These are phyloP conservation scores for Andrena minutula DNA, from an alignment of 2,888 invertebrate species.

Conservation along the genomic window DNA sequence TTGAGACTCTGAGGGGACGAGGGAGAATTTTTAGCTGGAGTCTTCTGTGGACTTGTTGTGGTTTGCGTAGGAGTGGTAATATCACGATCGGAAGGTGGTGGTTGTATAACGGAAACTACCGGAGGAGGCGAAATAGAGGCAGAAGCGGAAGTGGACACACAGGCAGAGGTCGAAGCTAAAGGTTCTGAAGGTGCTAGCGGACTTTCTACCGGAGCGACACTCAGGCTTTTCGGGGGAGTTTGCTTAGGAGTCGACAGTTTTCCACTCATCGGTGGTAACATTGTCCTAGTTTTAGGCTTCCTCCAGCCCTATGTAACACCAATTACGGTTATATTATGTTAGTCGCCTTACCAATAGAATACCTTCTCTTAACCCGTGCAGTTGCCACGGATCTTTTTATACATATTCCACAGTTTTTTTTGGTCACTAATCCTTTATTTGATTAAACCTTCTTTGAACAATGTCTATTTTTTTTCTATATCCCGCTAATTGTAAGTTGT, in stretches of 20 bases:
- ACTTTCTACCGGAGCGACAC: conserved; percentile 82
- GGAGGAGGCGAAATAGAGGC: conserved; percentile 80
- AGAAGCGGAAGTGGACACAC: conserved; percentile 61
- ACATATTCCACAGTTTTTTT: conserved; percentile 13
- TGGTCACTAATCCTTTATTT: conserved; percentile 38
- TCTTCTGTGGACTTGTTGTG: conserved; percentile 82
- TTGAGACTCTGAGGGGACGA: conserved; percentile 84
- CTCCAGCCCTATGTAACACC: conserved; percentile 89
- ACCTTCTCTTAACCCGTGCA: conserved; percentile 41
- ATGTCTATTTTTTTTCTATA: background rate
- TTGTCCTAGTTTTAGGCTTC: conserved; percentile 91
- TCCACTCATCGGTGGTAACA: conserved; percentile 88
- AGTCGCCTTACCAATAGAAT: conserved; percentile 67
- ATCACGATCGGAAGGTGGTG: conserved; percentile 79
- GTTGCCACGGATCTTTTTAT: conserved; percentile 22
- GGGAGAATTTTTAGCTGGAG: conserved; percentile 84
- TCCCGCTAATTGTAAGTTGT: background rate
- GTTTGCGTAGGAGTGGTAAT: conserved; percentile 81
- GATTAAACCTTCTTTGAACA: background rate
- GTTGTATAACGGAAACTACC: conserved; percentile 80
- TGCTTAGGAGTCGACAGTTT: conserved; percentile 86
- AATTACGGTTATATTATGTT: conserved; percentile 73
- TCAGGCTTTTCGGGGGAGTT: conserved; percentile 84
- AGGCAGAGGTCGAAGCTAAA: conserved; percentile 77
- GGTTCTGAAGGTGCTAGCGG: conserved; percentile 80